Base-by-base conservation (phyloP, 2,797 vertebrate species). In the Adelosebastes latens region DNA sequence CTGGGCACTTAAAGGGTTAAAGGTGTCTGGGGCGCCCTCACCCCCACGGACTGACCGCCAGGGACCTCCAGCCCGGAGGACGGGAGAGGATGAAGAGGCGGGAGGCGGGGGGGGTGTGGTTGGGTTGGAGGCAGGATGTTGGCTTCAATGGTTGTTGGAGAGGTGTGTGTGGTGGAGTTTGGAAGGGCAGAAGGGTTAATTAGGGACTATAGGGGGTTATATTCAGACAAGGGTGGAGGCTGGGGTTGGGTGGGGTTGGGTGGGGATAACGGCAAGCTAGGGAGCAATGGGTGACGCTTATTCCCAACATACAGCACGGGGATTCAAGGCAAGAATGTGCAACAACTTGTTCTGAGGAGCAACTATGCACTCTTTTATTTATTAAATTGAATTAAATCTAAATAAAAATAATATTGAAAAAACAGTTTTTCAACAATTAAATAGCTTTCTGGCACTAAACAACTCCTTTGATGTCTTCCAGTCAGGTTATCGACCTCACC, bases 1-100 rank as follows among this genome's bases (percentile, higher is more conserved):
- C 95, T 94, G 94, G 95, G 92, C 94, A 94, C 87, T 95, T 94
- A 94, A 95, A 95, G 92, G 95, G 94, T 94, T 95, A 95, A 91
- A 94, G 94, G 93, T 95, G 93, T 94, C 95, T 95, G 92, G 91
- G 93, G 92, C 32, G 88, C 91, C 91, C 92, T 94, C 94, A 94
- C 93, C 93, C 93, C 69, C 93, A 95, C 90, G 79, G 81, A 88
- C 84, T 74, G 82, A 80, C 62, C 22, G 65, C 77, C 52, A 61
- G 83, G 78, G 82, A 86, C 81, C 87, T 88, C 82, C 85, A 81
- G 71, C 24, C 39, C 69, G 67, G 85, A 83, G 62, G 67, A 71
- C 65, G 24, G 29, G 14, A 31, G 32, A 13, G 11, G 32, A 20
- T 25, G 78, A 71, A 53, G 69, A 77, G 63, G 53, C 24, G 49